Conservation (phyloP, 2,113 vertebrate species). For the Callaeas wilsoni region DNA sequence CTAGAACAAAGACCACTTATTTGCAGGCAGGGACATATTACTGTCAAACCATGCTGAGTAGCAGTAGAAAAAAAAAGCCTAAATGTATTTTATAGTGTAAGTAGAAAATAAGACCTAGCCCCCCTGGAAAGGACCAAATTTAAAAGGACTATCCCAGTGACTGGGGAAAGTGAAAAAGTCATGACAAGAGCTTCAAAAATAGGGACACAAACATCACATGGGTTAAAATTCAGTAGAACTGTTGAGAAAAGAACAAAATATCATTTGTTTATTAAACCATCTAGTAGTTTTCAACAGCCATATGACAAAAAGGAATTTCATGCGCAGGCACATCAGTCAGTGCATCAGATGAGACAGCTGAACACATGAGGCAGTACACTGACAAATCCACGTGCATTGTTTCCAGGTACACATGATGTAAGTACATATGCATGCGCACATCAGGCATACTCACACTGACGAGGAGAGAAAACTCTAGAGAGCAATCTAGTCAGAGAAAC, state of each 20-base stretch:
- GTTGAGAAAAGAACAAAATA: background rate
- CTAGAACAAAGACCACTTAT: background rate
- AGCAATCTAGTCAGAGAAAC: slow-evolving; percentile 32
- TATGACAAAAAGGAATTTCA: background rate
- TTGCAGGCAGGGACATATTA: background rate
- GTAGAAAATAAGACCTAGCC: background rate
- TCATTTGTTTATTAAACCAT: background rate
- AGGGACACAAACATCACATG: background rate
- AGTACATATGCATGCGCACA: background rate
- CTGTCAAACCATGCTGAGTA: background rate
- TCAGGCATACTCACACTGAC: background rate
- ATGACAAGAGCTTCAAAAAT: background rate
- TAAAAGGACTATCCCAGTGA: background rate
- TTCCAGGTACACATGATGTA: background rate
- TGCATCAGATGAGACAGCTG: background rate
- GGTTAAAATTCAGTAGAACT: background rate
- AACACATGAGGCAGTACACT: background rate
- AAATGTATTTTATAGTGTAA: background rate
- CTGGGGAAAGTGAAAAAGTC: background rate
- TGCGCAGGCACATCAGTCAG: background rate
- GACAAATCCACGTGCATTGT: background rate
- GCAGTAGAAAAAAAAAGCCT: background rate
- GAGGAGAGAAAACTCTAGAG: background rate
- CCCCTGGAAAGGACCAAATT: background rate
- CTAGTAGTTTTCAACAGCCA: background rate